A percentile compares a stretch with the other conserved stretches of the same genome.
Evolutionary conservation across 2,113 vertebrate genomes (phyloP).

Genomic region (Clupea harengus): DNA sequence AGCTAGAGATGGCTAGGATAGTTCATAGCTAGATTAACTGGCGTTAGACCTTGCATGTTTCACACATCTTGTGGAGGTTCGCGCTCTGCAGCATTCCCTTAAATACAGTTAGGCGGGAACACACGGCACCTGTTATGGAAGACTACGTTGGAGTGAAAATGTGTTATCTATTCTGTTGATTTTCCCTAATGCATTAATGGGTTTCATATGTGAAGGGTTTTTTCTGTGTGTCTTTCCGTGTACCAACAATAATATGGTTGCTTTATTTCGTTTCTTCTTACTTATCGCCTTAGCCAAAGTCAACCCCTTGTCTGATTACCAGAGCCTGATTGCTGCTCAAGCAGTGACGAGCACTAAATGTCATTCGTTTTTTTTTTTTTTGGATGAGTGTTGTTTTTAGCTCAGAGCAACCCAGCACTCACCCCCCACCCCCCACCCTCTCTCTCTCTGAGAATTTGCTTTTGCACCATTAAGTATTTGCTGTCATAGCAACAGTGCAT

Average conservation of each 20-base stretch:
- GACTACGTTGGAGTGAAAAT: no score
- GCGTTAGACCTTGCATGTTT: no score
- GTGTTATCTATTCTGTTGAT: no score
- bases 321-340: background rate
- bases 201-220: no score
- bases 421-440: background rate
- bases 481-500: constrained; percentile 3
- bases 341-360: background rate
- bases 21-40: no score
- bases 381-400: background rate
- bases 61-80: no score
- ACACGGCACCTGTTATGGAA: no score
- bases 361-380: background rate
- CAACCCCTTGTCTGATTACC: background rate
- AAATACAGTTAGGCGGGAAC: no score
- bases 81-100: no score
- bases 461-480: constrained; percentile 7
- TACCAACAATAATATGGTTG: background rate
- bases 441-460: background rate
- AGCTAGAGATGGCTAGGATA: no score
- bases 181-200: no score
- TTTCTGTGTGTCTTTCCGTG: background rate
- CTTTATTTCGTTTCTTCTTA: background rate
- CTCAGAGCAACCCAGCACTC: background rate
- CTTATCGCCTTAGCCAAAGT: background rate